phyloP scores from a whole-genome alignment of 2,888 invertebrate genomes.

The Dolichopus griseipennis region DNA sequence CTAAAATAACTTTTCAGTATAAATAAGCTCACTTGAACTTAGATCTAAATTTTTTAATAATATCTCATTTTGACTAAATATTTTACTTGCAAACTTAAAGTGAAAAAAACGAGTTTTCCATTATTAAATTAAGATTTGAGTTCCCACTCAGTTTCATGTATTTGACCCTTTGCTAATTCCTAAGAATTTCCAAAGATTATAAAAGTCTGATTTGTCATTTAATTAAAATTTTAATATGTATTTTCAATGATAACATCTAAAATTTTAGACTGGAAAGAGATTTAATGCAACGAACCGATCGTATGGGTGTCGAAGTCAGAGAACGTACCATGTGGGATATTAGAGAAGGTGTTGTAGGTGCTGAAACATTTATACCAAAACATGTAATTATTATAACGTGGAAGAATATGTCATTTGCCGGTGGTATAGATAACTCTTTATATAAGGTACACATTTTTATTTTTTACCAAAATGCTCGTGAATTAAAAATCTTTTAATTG shows the following conservation, averaged over 20 bases:
- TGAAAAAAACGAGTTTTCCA: no score
- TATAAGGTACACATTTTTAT: slow-evolving; percentile 47
- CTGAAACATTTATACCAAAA: slow-evolving; percentile 82
- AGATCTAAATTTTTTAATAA: no score
- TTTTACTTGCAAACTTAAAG: no score
- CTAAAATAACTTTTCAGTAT: no score
- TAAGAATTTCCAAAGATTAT: no score
- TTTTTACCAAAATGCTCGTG: background rate
- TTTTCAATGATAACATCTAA: background rate
- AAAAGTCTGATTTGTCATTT: no score
- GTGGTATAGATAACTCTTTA: slow-evolving; percentile 73
- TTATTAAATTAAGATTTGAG: no score
- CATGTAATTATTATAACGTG: slow-evolving; percentile 87
- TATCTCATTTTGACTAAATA: no score
- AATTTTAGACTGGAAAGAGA: slow-evolving; percentile 55
- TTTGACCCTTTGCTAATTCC: no score
- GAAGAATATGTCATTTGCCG: slow-evolving; percentile 91
- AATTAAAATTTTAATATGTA: no score
- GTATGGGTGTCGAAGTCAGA: slow-evolving; percentile 75
- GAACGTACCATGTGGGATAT: slow-evolving; percentile 84
- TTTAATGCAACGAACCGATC: slow-evolving; percentile 63
- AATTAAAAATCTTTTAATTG: background rate
- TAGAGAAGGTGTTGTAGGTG: slow-evolving; percentile 81
- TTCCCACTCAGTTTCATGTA: no score
- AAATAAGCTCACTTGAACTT: no score